Evolutionary conservation across 2,888 invertebrate species (phyloP).

Genomic region (Drosophila putrida): DNA sequence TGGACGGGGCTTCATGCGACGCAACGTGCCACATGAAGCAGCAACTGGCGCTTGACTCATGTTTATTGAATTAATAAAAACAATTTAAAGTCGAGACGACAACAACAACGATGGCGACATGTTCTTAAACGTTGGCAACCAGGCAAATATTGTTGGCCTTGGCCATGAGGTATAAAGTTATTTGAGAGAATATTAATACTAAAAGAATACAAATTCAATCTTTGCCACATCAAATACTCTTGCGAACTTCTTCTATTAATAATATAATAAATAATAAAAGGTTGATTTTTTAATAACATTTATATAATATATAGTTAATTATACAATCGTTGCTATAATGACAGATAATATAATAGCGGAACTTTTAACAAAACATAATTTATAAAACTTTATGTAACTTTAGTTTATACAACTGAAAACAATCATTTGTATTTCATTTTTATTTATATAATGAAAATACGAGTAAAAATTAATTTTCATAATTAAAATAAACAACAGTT

Average conservation of each 20-base stretch:
- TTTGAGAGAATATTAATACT: neutral
- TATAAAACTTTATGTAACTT: too few relatives aligned
- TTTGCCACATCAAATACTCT: too few relatives aligned
- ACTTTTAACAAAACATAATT: neutral
- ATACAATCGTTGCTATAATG: too few relatives aligned
- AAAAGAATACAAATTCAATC: neutral
- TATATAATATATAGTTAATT: too few relatives aligned
- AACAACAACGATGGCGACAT: slow-evolving; percentile 7
- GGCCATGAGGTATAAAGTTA: slow-evolving; percentile 29
- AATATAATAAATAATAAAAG: neutral
- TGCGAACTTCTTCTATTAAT: too few relatives aligned
- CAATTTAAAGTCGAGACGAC: slow-evolving; percentile 41
- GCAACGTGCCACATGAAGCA: slow-evolving; percentile 25
- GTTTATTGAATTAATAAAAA: slow-evolving; percentile 60
- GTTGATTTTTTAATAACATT: too few relatives aligned
- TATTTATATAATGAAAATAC: too few relatives aligned
- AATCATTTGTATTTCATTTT: too few relatives aligned
- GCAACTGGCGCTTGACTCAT: slow-evolving; percentile 43
- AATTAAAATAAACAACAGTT: neutral
- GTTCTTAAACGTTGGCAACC: slow-evolving; percentile 21
- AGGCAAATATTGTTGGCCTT: slow-evolving; percentile 21
- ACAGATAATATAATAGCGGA: too few relatives aligned
- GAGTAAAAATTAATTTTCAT: too few relatives aligned
- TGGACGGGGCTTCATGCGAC: neutral
- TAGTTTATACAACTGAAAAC: too few relatives aligned